These are phyloP conservation scores for Labeo rohita DNA, from an alignment of 2,113 vertebrate genomes.

Conservation along the genomic window DNA sequence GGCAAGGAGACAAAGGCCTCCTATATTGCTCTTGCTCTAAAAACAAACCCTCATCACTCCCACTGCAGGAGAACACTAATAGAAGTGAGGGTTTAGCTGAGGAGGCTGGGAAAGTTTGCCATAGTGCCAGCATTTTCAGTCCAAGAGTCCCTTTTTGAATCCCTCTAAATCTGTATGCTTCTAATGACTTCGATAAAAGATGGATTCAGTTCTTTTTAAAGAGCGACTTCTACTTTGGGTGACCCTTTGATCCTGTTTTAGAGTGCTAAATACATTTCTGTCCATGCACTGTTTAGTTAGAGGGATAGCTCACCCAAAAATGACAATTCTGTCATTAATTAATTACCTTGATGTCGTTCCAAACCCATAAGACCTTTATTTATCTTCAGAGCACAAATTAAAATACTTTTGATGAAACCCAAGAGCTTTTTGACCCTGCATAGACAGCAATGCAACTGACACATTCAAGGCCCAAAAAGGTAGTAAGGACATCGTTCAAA, in stretches of 20 bases:
- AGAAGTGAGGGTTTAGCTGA: constrained; percentile 49
- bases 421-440: no score
- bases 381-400: no score
- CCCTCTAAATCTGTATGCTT: constrained; percentile 25
- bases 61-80: constrained; percentile 51
- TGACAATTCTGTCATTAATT: no score
- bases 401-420: no score
- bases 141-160: neutral
- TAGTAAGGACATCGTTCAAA: no score
- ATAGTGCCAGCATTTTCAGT: constrained; percentile 35
- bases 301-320: no score
- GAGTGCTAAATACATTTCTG: neutral
- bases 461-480: no score
- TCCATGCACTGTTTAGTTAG: neutral
- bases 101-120: constrained; percentile 32
- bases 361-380: no score
- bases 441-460: no score
- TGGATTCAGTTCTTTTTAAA: neutral
- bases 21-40: constrained; percentile 46
- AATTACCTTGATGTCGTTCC: no score
- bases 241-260: neutral
- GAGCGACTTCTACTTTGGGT: constrained; percentile 1
- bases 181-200: neutral
- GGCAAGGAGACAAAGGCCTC: constrained; percentile 51
- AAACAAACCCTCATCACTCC: constrained; percentile 57